phyloP scores from a whole-genome alignment of 2,888 invertebrate genomes.

The Lobophora halterata region DNA sequence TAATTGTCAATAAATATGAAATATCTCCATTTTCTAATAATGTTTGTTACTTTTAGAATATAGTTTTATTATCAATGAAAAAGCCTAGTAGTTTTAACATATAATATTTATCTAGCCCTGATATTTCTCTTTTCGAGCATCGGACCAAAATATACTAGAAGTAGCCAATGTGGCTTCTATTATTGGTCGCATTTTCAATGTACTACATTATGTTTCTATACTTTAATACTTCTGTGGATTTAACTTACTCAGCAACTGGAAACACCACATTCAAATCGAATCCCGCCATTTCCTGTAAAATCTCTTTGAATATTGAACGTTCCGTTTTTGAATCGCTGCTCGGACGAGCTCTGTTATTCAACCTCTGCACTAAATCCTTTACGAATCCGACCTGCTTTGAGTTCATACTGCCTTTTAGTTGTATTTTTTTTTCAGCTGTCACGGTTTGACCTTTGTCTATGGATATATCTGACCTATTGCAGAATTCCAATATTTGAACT shows the following conservation, averaged over 20 bases:
- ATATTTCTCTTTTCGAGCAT: too few relatives aligned
- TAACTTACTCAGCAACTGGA: conserved; percentile 2
- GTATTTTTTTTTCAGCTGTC: background rate
- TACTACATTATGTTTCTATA: background rate
- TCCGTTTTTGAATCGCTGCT: background rate
- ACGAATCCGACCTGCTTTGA: conserved; percentile 4
- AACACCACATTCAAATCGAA: conserved; percentile 5
- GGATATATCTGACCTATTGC: background rate
- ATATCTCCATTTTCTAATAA: too few relatives aligned
- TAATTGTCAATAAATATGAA: too few relatives aligned
- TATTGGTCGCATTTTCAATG: too few relatives aligned
- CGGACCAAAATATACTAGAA: too few relatives aligned
- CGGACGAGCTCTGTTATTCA: background rate
- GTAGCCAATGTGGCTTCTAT: too few relatives aligned
- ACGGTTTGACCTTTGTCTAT: background rate
- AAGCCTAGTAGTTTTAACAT: too few relatives aligned
- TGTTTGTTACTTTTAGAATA: too few relatives aligned
- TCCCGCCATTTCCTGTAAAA: background rate
- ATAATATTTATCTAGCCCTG: too few relatives aligned
- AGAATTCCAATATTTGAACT: conserved; percentile 7
- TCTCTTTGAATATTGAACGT: background rate
- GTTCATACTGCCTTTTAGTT: background rate
- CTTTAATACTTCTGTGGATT: background rate
- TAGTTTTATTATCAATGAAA: too few relatives aligned
- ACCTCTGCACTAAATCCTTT: background rate